phyloP scores from a whole-genome alignment of 2,888 invertebrate species.

The Antitype chi region DNA sequence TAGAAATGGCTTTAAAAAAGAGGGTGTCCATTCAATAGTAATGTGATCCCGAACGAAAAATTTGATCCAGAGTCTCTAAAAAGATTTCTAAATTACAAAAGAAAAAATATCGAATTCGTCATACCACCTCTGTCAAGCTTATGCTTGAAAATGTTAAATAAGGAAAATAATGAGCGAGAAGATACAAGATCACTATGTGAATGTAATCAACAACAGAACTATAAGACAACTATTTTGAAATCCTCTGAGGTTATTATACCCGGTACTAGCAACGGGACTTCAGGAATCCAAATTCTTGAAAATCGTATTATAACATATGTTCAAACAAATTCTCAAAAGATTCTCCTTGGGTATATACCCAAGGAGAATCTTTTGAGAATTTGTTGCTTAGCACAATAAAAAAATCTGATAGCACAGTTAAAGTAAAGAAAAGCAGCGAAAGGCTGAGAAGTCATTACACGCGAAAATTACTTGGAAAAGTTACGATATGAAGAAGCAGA shows the following conservation, averaged over 20 bases:
- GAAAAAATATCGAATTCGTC: no score
- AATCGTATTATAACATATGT: slow-evolving; percentile 1
- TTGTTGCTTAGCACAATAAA: slow-evolving; percentile 3
- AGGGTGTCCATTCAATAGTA: slow-evolving; percentile 1
- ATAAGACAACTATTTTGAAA: background rate
- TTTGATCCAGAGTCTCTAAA: slow-evolving; percentile 2
- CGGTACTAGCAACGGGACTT: background rate
- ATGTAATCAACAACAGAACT: no score
- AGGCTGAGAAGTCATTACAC: slow-evolving; percentile 9
- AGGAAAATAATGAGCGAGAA: background rate
- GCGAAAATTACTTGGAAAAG: slow-evolving; percentile 2
- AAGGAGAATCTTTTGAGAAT: slow-evolving; percentile 2
- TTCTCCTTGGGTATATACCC: no score
- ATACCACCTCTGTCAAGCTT: slow-evolving; percentile 1
- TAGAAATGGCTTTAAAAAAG: slow-evolving; percentile 23
- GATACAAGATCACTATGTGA: background rate
- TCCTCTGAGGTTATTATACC: background rate
- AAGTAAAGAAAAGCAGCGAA: slow-evolving; percentile 6
- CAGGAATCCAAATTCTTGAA: slow-evolving; percentile 8
- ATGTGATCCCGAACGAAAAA: background rate
- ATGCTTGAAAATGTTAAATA: background rate
- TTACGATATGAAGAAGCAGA: slow-evolving; percentile 10
- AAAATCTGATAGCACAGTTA: slow-evolving; percentile 6
- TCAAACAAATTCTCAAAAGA: no score
- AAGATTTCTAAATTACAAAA: background rate